These are phyloP conservation scores for Capitulum mitella DNA, from an alignment of 2,888 invertebrate species.

Conservation along the genomic window DNA sequence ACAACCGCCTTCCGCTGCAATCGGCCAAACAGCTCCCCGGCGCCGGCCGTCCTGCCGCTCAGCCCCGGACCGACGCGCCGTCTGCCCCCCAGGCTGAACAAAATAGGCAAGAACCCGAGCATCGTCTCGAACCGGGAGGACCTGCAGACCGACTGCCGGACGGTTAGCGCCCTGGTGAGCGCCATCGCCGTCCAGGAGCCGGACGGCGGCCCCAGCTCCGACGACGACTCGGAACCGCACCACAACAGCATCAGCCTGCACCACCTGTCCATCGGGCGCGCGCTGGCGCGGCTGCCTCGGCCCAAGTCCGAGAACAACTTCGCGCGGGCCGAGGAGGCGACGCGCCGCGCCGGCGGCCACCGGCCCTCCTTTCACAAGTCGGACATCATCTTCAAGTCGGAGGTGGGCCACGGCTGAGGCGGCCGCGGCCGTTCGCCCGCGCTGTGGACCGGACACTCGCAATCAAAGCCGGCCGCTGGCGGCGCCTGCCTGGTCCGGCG, in stretches of 20 bases:
- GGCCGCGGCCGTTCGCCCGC: constrained; percentile 32
- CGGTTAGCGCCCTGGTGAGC: constrained; percentile 86
- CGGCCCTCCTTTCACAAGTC: constrained; percentile 37
- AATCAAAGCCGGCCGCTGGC: constrained; percentile 37
- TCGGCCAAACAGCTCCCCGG: no score
- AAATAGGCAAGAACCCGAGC: constrained; percentile 96
- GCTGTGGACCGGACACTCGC: constrained; percentile 33
- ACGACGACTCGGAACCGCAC: constrained; percentile 31
- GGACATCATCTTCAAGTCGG: constrained; percentile 31
- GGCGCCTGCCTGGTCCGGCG: constrained; percentile 31
- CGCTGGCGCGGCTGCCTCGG: constrained; percentile 50
- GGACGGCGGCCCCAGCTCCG: constrained; percentile 37
- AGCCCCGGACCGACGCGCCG: no score
- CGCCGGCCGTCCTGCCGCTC: no score
- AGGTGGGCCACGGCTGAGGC: constrained; percentile 36
- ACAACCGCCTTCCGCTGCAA: no score
- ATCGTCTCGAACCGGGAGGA: constrained; percentile 69
- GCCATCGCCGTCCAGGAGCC: constrained; percentile 71
- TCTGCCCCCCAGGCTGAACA: constrained; percentile 73
- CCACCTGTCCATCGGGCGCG: constrained; percentile 37
- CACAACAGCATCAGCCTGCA: constrained; percentile 34
- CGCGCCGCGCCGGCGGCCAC: constrained; percentile 31
- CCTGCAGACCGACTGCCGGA: constrained; percentile 64
- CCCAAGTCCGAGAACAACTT: constrained; percentile 61
- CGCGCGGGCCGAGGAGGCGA: constrained; percentile 32